These are phyloP conservation scores for Dynastes maya DNA, from an alignment of 2,888 invertebrate species.

Conservation along the genomic window DNA sequence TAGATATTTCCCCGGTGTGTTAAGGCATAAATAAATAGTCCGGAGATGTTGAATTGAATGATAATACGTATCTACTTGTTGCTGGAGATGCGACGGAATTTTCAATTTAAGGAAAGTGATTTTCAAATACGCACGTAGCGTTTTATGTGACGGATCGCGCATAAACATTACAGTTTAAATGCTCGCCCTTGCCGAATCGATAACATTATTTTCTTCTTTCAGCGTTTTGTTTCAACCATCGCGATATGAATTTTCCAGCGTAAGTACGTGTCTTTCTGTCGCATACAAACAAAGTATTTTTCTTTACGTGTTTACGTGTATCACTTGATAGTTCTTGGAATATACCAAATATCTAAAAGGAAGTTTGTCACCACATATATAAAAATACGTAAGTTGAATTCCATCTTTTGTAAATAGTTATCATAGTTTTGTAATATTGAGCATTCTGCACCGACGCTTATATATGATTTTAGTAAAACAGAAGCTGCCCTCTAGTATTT, in stretches of 20 bases:
- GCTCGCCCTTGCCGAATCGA: not conserved
- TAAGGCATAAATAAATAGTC: conserved; percentile 51
- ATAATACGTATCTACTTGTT: conserved; percentile 47
- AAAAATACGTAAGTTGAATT: no score
- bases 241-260: conserved; percentile 10
- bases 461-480: no score
- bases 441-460: no score
- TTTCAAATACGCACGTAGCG: conserved; percentile 44
- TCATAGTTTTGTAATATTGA: no score
- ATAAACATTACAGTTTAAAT: conserved; percentile 42
- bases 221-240: not conserved
- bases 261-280: not conserved
- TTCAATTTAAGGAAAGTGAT: conserved; percentile 47
- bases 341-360: no score
- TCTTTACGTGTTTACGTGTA: no score
- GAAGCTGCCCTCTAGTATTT: no score
- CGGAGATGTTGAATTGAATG: conserved; percentile 48
- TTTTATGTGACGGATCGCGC: conserved; percentile 37
- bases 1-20: conserved; percentile 49
- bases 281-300: no score
- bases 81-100: conserved; percentile 41
- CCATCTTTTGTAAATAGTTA: no score
- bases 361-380: no score
- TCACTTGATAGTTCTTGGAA: no score
- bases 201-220: not conserved